phyloP scores from a whole-genome alignment of 2,888 invertebrate species.

The Craniophora ligustri region DNA sequence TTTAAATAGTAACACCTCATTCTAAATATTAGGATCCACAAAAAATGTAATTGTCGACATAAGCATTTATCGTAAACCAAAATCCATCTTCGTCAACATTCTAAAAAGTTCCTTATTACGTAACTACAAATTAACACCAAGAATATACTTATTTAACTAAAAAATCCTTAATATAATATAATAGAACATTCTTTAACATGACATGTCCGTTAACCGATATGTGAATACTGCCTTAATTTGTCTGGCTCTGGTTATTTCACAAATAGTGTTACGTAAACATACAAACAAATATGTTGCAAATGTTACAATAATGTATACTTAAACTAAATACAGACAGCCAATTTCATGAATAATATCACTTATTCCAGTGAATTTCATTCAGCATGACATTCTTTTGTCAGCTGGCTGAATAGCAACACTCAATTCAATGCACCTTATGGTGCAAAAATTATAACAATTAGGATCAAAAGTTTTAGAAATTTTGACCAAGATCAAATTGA shows the following conservation, averaged over 20 bases:
- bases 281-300: background rate
- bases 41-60: too few relatives aligned
- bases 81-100: conserved; percentile 19
- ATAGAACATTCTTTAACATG: conserved; percentile 21
- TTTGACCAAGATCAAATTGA: background rate
- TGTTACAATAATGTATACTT: conserved; percentile 12
- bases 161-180: conserved; percentile 8
- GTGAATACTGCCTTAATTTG: conserved; percentile 25
- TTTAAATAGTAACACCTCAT: conserved; percentile 5
- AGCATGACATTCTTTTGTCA: too few relatives aligned
- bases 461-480: conserved; percentile 1
- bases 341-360: conserved; percentile 48
- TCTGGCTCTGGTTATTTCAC: background rate
- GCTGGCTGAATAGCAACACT: conserved; percentile 13
- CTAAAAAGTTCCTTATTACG: conserved; percentile 10
- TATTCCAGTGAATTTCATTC: conserved; percentile 24
- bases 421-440: too few relatives aligned
- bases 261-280: too few relatives aligned
- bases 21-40: conserved; percentile 11
- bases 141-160: conserved; percentile 14
- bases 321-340: conserved; percentile 40
- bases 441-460: too few relatives aligned
- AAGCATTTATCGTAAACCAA: background rate
- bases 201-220: conserved; percentile 29
- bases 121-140: conserved; percentile 21